A percentile compares a stretch with the other conserved stretches of the same genome.
Evolutionary conservation across 2,113 vertebrate genomes (phyloP).

Genomic region (Hystrix brachyura): DNA sequence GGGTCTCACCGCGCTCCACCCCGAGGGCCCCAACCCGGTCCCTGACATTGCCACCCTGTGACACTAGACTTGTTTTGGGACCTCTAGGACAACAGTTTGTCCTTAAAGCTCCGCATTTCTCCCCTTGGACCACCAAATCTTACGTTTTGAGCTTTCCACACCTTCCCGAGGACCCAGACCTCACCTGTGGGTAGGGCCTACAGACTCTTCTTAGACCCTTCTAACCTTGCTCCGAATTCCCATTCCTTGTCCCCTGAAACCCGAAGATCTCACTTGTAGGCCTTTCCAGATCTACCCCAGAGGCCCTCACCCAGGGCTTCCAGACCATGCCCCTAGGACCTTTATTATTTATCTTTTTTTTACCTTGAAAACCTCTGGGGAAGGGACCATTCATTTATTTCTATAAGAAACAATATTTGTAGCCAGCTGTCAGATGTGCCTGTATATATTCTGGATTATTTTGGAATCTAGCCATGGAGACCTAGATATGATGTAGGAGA

Average conservation of each 20-base stretch:
- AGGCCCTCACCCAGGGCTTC: neutral
- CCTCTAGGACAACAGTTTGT: neutral
- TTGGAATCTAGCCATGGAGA: neutral
- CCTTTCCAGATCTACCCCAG: neutral
- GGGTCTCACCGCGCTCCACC: accelerated
- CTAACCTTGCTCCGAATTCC: neutral
- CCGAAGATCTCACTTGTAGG: neutral
- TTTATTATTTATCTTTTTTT: neutral
- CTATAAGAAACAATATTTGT: neutral
- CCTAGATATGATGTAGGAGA: neutral
- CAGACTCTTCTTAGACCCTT: neutral
- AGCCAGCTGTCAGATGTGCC: neutral
- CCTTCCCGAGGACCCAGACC: neutral
- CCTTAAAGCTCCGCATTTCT: neutral
- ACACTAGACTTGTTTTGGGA: neutral
- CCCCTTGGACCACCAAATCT: neutral
- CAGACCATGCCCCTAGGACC: neutral
- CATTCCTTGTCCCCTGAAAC: neutral
- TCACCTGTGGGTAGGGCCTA: too few species aligned
- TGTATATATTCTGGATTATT: neutral
- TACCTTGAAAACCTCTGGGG: neutral
- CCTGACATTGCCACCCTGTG: too few species aligned
- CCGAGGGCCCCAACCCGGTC: accelerated
- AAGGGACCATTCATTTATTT: neutral
- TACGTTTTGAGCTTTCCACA: neutral